Evolutionary conservation across 2,888 invertebrate genomes (phyloP).

Genomic region (Ectropis crepuscularia): DNA sequence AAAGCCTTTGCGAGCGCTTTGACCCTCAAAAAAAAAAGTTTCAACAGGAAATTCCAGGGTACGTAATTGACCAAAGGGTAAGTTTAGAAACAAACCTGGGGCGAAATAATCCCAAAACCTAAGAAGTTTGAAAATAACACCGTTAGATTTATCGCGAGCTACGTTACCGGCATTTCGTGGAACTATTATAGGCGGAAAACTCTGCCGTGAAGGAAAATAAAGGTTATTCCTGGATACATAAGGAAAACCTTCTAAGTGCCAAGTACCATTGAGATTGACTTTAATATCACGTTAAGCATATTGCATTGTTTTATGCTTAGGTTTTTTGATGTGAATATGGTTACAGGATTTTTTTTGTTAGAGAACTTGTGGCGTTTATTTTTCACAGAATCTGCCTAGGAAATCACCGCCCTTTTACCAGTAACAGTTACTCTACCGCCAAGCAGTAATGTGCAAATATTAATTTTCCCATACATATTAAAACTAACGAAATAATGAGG

Average conservation of each 20-base stretch:
- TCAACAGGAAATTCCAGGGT: background rate
- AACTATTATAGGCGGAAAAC: background rate
- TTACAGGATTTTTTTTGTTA: too few species aligned
- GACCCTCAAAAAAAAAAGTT: constrained; percentile 16
- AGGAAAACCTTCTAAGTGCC: constrained; percentile 7
- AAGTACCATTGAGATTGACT: constrained; percentile 1
- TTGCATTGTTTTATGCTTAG: background rate
- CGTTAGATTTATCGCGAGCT: background rate
- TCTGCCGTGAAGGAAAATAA: background rate
- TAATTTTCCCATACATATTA: too few species aligned
- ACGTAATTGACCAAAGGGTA: constrained; percentile 15
- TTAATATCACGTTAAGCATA: background rate
- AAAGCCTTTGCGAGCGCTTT: constrained; percentile 10
- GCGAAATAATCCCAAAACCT: background rate
- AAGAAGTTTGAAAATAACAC: constrained; percentile 2
- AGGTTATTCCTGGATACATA: constrained; percentile 2
- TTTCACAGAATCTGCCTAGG: too few species aligned
- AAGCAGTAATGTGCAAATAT: too few species aligned
- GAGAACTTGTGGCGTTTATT: too few species aligned
- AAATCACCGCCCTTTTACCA: too few species aligned
- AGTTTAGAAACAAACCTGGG: constrained; percentile 8
- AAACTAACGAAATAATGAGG: too few species aligned
- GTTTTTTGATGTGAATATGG: background rate
- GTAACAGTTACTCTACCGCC: too few species aligned
- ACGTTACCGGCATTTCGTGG: background rate